A percentile compares a stretch with the other conserved stretches of the same genome.
These are phyloP conservation scores for Linurgus olivaceus DNA, from an alignment of 2,797 vertebrate genomes.

Conservation along the genomic window DNA sequence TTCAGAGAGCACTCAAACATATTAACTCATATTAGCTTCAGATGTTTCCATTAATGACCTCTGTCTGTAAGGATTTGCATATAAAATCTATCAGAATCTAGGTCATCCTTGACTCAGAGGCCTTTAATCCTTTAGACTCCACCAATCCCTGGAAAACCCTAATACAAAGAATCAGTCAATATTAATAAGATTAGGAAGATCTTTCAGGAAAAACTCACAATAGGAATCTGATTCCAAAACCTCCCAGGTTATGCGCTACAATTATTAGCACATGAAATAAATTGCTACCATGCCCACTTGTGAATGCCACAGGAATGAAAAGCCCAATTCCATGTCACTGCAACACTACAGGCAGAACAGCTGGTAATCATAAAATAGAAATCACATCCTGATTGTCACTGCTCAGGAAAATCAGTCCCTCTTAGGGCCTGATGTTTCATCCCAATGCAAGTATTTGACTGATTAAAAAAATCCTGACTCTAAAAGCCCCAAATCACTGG, in stretches of 20 bases:
- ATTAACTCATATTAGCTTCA: conserved; percentile 24
- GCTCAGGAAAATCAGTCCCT: background rate
- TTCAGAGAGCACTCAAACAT: background rate
- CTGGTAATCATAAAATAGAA: background rate
- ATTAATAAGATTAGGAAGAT: conserved; percentile 27
- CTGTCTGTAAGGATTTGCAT: conserved; percentile 50
- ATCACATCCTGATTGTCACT: background rate
- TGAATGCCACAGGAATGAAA: background rate
- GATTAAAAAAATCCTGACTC: background rate
- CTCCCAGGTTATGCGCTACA: background rate
- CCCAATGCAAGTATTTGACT: background rate
- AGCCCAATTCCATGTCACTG: background rate
- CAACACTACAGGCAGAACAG: background rate
- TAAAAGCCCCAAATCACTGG: background rate
- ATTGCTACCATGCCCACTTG: background rate
- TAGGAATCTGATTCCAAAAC: background rate
- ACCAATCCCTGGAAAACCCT: conserved; percentile 47
- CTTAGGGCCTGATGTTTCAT: background rate
- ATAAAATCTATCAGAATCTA: conserved; percentile 55
- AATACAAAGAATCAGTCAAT: conserved; percentile 33
- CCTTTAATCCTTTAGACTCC: conserved; percentile 44
- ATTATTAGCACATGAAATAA: conserved; percentile 9
- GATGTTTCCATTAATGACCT: conserved; percentile 38
- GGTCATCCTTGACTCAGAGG: conserved; percentile 55
- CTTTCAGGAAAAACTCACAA: conserved; percentile 42